Evolutionary conservation across 2,888 invertebrate species (phyloP).

Genomic region (Phaonia tiefii): DNA sequence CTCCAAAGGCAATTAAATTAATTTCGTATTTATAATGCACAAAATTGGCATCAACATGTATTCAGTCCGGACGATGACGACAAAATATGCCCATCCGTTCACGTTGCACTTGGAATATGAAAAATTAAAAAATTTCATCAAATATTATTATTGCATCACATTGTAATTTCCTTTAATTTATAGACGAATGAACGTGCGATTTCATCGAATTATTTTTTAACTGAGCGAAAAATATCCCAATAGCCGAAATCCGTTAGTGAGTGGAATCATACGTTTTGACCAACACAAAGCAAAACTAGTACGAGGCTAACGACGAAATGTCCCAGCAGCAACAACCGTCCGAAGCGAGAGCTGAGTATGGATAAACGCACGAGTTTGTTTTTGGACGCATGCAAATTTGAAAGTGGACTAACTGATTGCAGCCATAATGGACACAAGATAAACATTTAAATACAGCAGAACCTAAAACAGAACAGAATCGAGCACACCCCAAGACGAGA

Average conservation of each 20-base stretch:
- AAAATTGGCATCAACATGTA: conserved; percentile 13
- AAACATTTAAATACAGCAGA: conserved; percentile 47
- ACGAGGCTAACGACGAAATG: conserved; percentile 46
- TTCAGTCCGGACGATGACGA: no score
- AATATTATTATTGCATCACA: neutral
- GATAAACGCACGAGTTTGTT: conserved; percentile 45
- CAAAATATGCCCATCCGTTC: conserved; percentile 1
- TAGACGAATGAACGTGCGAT: conserved; percentile 16
- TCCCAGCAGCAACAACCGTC: neutral
- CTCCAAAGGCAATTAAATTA: neutral
- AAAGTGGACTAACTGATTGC: conserved; percentile 59
- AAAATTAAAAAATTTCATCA: conserved; percentile 4
- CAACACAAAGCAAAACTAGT: conserved; percentile 14
- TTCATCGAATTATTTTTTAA: conserved; percentile 45
- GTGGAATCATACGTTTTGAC: no score
- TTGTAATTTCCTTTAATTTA: conserved; percentile 7
- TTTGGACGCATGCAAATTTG: conserved; percentile 54
- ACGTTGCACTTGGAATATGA: no score
- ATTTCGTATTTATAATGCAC: neutral
- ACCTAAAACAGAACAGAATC: neutral
- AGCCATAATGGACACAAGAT: conserved; percentile 45
- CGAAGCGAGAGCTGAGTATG: conserved; percentile 1
- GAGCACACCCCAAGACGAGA: neutral
- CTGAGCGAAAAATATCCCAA: neutral
- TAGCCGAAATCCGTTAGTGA: neutral